phyloP scores from a whole-genome alignment of 2,888 invertebrate genomes.

The Chrysolina oricalcia region DNA sequence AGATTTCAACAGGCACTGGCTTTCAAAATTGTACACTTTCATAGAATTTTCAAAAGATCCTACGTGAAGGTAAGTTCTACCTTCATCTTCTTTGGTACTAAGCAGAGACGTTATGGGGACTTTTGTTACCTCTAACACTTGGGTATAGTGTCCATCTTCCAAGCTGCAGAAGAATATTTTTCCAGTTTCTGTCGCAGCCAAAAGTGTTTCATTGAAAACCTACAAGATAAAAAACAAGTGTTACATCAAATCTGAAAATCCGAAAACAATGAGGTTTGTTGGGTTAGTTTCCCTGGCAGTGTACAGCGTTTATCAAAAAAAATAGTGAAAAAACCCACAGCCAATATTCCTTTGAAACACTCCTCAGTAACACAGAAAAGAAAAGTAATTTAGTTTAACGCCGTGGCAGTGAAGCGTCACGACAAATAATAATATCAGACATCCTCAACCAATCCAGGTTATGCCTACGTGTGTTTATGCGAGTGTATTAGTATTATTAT shows the following conservation, averaged over 20 bases:
- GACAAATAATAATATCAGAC: too few relatives aligned
- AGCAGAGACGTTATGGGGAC: constrained; percentile 78
- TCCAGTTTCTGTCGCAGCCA: constrained; percentile 79
- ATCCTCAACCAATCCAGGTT: too few relatives aligned
- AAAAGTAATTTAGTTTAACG: too few relatives aligned
- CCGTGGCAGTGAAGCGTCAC: too few relatives aligned
- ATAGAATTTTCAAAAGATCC: constrained; percentile 78
- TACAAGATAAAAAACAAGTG: constrained; percentile 66
- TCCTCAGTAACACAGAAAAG: too few relatives aligned
- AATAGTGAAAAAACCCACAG: too few relatives aligned
- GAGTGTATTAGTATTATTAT: too few relatives aligned
- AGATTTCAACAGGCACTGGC: constrained; percentile 73
- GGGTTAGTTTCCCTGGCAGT: too few relatives aligned
- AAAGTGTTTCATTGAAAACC: constrained; percentile 76
- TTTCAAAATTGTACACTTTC: constrained; percentile 76
- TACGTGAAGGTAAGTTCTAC: constrained; percentile 73
- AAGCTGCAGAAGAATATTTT: constrained; percentile 77
- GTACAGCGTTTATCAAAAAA: too few relatives aligned
- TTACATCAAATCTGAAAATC: not conserved
- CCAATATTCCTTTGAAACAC: too few relatives aligned
- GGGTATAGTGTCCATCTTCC: constrained; percentile 69
- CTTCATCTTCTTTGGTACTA: constrained; percentile 68
- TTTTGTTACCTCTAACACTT: constrained; percentile 76
- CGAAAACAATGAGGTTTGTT: too few relatives aligned
- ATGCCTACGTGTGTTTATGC: too few relatives aligned